Conservation (phyloP, 2,113 vertebrate species). For the Oreochromis spilurus region DNA sequence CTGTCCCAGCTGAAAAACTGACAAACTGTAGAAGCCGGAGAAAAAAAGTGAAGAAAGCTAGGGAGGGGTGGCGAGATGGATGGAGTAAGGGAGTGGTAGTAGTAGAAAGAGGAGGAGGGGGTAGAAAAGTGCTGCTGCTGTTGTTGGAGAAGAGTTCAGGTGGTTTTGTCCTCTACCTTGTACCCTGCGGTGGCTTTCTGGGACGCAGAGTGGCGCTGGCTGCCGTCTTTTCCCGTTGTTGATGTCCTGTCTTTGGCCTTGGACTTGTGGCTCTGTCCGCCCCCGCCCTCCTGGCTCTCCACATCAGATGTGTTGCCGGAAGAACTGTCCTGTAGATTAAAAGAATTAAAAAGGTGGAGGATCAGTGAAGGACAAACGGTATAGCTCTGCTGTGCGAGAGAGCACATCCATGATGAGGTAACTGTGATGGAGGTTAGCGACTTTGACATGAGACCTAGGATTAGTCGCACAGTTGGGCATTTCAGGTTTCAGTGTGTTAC, state of each 20-base stretch:
- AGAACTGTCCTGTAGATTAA: slow-evolving; percentile 86
- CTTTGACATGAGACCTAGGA: not conserved
- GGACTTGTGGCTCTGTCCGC: slow-evolving; percentile 74
- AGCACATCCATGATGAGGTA: not conserved
- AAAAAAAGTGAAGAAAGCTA: slow-evolving; percentile 58
- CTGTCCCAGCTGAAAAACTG: slow-evolving; percentile 61
- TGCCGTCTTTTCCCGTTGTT: slow-evolving; percentile 84
- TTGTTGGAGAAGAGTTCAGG: slow-evolving; percentile 85
- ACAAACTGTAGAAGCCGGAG: slow-evolving; percentile 53
- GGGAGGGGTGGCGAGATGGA: slow-evolving; percentile 51
- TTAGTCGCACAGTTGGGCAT: not conserved
- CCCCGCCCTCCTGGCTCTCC: slow-evolving; percentile 90
- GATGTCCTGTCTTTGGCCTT: slow-evolving; percentile 86
- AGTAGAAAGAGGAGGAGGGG: slow-evolving; percentile 68
- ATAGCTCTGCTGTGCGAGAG: not conserved
- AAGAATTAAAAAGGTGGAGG: not conserved
- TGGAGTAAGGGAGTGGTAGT: slow-evolving; percentile 60
- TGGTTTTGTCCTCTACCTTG: slow-evolving; percentile 99
- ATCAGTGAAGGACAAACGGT: not conserved
- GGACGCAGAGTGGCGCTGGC: slow-evolving; percentile 81
- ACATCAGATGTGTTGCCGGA: slow-evolving; percentile 91
- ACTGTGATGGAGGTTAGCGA: not conserved
- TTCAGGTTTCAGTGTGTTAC: not conserved
- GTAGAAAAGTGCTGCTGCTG: slow-evolving; percentile 75
- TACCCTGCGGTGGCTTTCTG: slow-evolving; percentile 93